These are phyloP conservation scores for Sprattus sprattus DNA, from an alignment of 2,113 vertebrate genomes.

Conservation along the genomic window DNA sequence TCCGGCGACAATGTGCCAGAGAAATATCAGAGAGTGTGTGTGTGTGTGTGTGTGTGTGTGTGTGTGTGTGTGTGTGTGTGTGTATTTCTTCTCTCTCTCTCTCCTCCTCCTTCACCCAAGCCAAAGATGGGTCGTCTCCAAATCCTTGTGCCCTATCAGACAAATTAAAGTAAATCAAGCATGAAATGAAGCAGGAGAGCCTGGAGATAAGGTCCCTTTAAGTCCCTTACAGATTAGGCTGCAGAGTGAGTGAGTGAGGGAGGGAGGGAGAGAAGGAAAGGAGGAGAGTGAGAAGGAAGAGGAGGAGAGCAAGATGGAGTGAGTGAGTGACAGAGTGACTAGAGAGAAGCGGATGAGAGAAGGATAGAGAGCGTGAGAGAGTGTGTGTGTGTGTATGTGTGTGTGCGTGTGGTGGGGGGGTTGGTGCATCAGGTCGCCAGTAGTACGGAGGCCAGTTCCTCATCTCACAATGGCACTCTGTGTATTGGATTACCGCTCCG, in stretches of 20 bases:
- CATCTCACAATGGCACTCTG: slow-evolving; percentile 29
- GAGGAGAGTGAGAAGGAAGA: background rate
- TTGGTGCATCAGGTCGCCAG: background rate
- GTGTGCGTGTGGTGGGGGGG: background rate
- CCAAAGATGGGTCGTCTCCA: slow-evolving; percentile 48
- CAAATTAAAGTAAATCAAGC: slow-evolving; percentile 99
- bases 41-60: background rate
- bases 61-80: slow-evolving; percentile 2
- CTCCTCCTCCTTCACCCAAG: slow-evolving; percentile 38
- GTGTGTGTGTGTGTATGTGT: background rate
- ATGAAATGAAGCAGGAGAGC: slow-evolving; percentile 99
- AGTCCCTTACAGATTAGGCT: slow-evolving; percentile 52
- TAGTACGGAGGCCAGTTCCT: slow-evolving; percentile 19
- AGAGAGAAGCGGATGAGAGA: background rate
- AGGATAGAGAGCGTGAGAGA: background rate
- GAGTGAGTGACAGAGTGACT: background rate
- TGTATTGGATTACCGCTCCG: slow-evolving; percentile 36
- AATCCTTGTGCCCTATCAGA: slow-evolving; percentile 86
- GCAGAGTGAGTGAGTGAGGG: slow-evolving; percentile 42
- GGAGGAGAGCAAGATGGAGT: background rate
- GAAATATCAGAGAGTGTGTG: slow-evolving; percentile 49
- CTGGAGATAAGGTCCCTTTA: slow-evolving; percentile 89
- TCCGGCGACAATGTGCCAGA: slow-evolving; percentile 49
- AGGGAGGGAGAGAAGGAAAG: slow-evolving; percentile 26
- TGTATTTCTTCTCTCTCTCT: slow-evolving; percentile 11